Conservation (phyloP, 30 jellyfish, hydroid and myxozoan genomes). For the Clytia hemisphaerica region DNA sequence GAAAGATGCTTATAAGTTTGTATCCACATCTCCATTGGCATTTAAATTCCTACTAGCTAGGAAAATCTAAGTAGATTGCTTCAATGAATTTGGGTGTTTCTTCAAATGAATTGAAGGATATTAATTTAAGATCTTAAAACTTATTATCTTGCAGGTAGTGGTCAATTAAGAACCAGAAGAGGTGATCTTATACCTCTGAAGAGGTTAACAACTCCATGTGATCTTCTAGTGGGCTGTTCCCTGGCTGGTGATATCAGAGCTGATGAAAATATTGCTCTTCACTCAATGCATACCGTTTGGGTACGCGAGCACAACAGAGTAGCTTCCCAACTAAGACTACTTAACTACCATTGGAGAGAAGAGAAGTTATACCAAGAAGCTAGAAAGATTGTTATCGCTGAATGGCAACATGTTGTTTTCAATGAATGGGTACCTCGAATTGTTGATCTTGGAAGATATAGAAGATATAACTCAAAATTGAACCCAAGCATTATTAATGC, state of each 20-base stretch:
- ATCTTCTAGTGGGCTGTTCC: conserved; percentile 55
- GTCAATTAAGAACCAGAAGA: too few relatives aligned
- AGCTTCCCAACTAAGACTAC: conserved; percentile 42
- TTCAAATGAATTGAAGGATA: too few relatives aligned
- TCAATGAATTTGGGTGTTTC: too few relatives aligned
- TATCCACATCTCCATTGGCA: too few relatives aligned
- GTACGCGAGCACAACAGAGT: conserved; percentile 83
- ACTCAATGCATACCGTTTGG: conserved; percentile 79
- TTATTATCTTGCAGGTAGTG: too few relatives aligned
- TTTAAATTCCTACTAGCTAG: too few relatives aligned
- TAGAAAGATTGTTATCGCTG: conserved; percentile 79
- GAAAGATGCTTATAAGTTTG: too few relatives aligned
- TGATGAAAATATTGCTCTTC: conserved; percentile 66
- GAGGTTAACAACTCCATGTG: too few relatives aligned
- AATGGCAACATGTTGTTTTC: conserved; percentile 71
- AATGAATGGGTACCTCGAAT: conserved; percentile 72
- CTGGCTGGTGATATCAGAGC: conserved; percentile 91
- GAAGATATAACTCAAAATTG: conserved; percentile 52
- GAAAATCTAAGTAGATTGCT: too few relatives aligned
- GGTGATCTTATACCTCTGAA: too few relatives aligned
- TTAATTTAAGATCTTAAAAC: too few relatives aligned
- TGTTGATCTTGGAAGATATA: conserved; percentile 57
- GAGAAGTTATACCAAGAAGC: conserved; percentile 71
- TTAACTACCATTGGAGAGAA: conserved; percentile 73
- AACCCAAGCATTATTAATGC: conserved; percentile 50